These are phyloP conservation scores for Phoeniculus purpureus DNA, from an alignment of 2,797 vertebrate genomes.

Conservation along the genomic window DNA sequence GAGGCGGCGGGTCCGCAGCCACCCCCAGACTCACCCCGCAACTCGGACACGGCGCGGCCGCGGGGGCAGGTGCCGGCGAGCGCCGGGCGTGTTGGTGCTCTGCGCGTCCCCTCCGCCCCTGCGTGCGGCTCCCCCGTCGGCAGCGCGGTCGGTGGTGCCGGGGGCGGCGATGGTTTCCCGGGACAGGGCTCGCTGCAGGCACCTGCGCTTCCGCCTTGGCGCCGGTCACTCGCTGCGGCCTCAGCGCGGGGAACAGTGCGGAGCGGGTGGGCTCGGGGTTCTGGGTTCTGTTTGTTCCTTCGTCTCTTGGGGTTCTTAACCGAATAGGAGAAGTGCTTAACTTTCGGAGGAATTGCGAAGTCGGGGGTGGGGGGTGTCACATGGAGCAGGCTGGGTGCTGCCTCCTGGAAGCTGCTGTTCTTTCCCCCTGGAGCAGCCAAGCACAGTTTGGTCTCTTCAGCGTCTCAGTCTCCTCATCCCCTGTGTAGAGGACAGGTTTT, in stretches of 20 bases:
- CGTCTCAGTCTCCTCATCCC: not conserved
- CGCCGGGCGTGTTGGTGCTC: too few species aligned
- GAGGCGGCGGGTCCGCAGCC: too few species aligned
- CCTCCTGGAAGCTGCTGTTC: not conserved
- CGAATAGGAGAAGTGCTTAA: not conserved
- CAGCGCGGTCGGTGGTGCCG: too few species aligned
- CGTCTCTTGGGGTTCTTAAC: not conserved
- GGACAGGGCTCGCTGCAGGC: not conserved
- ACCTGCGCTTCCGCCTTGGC: rapidly evolving
- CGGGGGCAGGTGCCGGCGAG: too few species aligned
- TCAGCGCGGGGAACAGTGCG: not conserved
- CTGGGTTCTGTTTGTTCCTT: rapidly evolving
- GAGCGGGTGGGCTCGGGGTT: not conserved
- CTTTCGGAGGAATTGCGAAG: not conserved
- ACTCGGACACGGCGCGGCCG: too few species aligned
- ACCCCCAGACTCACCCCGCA: too few species aligned
- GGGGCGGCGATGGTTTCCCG: too few species aligned
- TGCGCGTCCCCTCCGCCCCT: too few species aligned
- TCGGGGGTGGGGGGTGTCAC: rapidly evolving
- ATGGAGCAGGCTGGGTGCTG: not conserved
- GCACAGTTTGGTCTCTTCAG: not conserved
- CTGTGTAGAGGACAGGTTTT: not conserved
- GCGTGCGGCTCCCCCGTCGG: too few species aligned
- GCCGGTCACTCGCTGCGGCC: rapidly evolving
- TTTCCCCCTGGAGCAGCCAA: not conserved